Evolutionary conservation across 2,888 invertebrate species (phyloP), one percentile per base, ranked within the genome.

Genomic region (Ennomos quercinarius): DNA sequence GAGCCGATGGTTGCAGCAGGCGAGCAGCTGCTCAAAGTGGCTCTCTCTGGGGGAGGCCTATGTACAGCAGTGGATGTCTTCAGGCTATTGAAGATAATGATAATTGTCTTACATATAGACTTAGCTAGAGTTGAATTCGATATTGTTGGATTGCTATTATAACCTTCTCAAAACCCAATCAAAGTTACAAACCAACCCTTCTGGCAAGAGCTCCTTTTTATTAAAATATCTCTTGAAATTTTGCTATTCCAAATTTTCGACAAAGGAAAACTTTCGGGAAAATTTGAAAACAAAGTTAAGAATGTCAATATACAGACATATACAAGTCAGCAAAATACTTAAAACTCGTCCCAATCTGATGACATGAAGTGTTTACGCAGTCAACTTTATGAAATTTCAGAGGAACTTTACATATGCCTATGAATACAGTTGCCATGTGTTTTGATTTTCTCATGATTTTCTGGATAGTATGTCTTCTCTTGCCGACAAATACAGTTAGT

Each of bases 381-480:
- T 68, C 70, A 68, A 73, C 69, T 74, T 72, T 74, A 68, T 66
- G 70, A 70, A 74, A 77, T 50, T 53, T 58, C 53, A 13, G 11
- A 13, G 12, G 43, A 49, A 53, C 53, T 53, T 58, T 61, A 51
- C 45, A 49, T 52, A 52, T 61, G 52, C 45, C 45, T 52, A 52
- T 61, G 52, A 37, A 47, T 55, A 50, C 45, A 27, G 45, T 37
- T 12, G 10, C 49, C 49, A 53, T 38, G 4, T 8, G 4, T 50
- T 17, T 5, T 10, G 6, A 70, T 75, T 77, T 67, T 56, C 57
- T 50, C 11, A 2, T 10, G 6, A 70, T 75, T 77, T 67, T 56
- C 57, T 57, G 39, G 64, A 74, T 65, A 78, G 17, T n/a, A n/a
- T n/a, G n/a, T 10, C 4, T 9, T 10, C 10, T 42, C 10, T 17